A percentile compares a stretch with the other conserved stretches of the same genome.
phyloP scores from a whole-genome alignment of 1,140 invertebrate species.

The Drosophila prosaltans region DNA sequence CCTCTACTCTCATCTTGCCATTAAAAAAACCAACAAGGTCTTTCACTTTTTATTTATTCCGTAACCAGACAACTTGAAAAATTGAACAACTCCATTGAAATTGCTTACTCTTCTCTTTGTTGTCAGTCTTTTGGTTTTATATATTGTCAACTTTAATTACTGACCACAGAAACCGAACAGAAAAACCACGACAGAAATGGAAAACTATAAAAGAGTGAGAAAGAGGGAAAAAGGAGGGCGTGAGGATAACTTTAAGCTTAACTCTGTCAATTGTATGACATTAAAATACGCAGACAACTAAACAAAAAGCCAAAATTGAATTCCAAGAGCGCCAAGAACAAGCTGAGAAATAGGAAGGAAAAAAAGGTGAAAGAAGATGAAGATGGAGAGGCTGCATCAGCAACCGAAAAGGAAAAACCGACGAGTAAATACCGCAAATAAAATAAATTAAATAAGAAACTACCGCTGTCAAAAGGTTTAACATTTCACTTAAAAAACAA shows the following conservation, averaged over 20 bases:
- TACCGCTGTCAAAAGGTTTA: slow-evolving; percentile 81
- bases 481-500: slow-evolving; percentile 77
- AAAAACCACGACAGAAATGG: neutral
- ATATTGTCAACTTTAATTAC: slow-evolving; percentile 77
- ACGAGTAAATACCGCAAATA: slow-evolving; percentile 78
- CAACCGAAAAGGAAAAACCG: slow-evolving; percentile 29
- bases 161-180: slow-evolving; percentile 51
- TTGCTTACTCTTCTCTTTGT: slow-evolving; percentile 27
- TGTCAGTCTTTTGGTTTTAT: slow-evolving; percentile 14
- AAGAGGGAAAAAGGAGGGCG: neutral
- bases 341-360: slow-evolving; percentile 2
- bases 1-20: neutral
- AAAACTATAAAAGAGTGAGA: neutral
- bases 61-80: slow-evolving; percentile 35
- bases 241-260: slow-evolving; percentile 49
- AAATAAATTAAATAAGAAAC: slow-evolving; percentile 82
- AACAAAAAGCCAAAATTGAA: slow-evolving; percentile 77
- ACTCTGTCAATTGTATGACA: slow-evolving; percentile 74
- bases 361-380: slow-evolving; percentile 18
- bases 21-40: slow-evolving; percentile 10
- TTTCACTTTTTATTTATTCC: slow-evolving; percentile 24
- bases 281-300: slow-evolving; percentile 72
- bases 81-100: slow-evolving; percentile 47
- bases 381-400: neutral
- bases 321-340: slow-evolving; percentile 52